A percentile compares a stretch with the other conserved stretches of the same genome.
Conservation (phyloP, 1,140 invertebrate species). For the Drosophila auraria region DNA sequence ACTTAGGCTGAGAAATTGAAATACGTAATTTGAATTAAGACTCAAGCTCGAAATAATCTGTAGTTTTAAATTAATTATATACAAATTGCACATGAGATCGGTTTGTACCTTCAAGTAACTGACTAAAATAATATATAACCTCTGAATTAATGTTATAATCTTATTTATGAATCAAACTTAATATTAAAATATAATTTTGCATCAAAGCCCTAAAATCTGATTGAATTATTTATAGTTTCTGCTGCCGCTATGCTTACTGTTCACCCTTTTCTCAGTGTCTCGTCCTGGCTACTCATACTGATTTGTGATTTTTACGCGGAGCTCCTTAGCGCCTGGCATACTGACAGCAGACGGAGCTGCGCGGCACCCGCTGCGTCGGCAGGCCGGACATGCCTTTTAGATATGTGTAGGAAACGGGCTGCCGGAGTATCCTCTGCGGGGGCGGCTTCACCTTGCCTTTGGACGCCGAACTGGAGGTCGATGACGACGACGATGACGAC, state of each 20-base stretch:
- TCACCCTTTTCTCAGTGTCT: constrained; percentile 3
- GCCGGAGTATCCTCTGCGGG: constrained; percentile 88
- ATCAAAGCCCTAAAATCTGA: constrained; percentile 3
- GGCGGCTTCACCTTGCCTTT: constrained; percentile 87
- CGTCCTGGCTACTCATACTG: constrained; percentile 3
- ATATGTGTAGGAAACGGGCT: constrained; percentile 92
- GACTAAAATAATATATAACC: not conserved
- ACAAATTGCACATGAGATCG: not conserved
- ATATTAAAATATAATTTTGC: not conserved
- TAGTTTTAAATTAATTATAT: not conserved
- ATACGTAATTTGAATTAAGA: not conserved
- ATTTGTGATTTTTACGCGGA: not conserved
- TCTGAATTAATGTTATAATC: not conserved
- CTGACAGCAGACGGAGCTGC: constrained; percentile 85
- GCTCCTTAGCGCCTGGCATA: constrained; percentile 78
- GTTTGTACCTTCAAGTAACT: not conserved
- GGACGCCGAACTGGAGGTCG: constrained; percentile 37
- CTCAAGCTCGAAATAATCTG: not conserved
- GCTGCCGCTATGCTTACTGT: constrained; percentile 6
- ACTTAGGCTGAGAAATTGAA: not conserved
- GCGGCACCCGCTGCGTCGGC: constrained; percentile 91
- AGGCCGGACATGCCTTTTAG: constrained; percentile 91
- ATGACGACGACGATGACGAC: constrained; percentile 30
- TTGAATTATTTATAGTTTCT: constrained; percentile 3
- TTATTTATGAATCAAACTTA: not conserved